These are phyloP conservation scores for Neodiprion lecontei DNA, from an alignment of 1,140 invertebrate species.

Conservation along the genomic window DNA sequence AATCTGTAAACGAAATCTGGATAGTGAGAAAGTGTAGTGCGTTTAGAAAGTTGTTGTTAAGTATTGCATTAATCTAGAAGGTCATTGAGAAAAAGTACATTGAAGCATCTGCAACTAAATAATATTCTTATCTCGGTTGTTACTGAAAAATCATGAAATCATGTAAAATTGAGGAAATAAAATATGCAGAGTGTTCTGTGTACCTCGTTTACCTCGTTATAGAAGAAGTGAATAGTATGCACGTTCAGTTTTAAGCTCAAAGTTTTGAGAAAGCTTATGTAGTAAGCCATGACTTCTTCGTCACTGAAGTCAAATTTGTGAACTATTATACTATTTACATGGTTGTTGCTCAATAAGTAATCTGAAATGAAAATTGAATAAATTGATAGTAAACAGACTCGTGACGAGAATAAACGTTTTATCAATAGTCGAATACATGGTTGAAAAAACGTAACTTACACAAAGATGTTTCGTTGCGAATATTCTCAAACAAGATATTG, in stretches of 20 bases:
- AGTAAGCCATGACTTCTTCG: conserved; percentile 99
- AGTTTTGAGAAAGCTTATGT: conserved; percentile 98
- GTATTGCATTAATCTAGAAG: no score
- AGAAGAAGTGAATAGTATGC: conserved; percentile 99
- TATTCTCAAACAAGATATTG: conserved; percentile 99
- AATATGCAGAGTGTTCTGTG: conserved; percentile 36
- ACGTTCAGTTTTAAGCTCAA: conserved; percentile 97
- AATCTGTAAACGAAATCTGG: not conserved
- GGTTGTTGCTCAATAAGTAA: conserved; percentile 99
- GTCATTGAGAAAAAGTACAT: no score
- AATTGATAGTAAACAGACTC: conserved; percentile 29
- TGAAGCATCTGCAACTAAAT: conserved; percentile 2
- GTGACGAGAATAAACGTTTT: conserved; percentile 1
- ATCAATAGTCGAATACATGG: conserved; percentile 16
- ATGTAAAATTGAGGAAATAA: conserved; percentile 14
- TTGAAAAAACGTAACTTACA: conserved; percentile 75
- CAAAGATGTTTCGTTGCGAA: conserved; percentile 96
- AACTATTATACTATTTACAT: conserved; percentile 99
- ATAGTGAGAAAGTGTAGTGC: conserved; percentile 2
- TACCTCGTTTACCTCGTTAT: conserved; percentile 89
- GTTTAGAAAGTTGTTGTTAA: not conserved
- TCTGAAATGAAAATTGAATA: conserved; percentile 72
- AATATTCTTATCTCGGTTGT: conserved; percentile 15
- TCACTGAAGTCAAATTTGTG: conserved; percentile 99
- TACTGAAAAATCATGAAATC: conserved; percentile 21